Evolutionary conservation across 2,113 vertebrate genomes (phyloP).

Genomic region (Oncorhynchus gorbuscha): DNA sequence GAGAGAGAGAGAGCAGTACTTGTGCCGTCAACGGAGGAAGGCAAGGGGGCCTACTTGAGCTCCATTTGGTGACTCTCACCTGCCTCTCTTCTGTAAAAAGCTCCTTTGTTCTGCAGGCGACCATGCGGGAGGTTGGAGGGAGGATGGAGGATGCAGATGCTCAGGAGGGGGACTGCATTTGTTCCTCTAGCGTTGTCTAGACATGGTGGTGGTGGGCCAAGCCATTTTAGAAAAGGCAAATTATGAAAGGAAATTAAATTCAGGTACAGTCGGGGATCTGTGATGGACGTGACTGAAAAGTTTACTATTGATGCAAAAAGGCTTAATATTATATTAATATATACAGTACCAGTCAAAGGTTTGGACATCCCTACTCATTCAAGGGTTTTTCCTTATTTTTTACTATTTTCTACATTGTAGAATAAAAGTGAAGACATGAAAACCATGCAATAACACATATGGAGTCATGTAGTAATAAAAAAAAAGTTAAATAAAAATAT

Average conservation of each 20-base stretch:
- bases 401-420: too few species aligned
- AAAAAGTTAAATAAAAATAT: too few species aligned
- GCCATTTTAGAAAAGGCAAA: constrained; percentile 4
- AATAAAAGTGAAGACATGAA: too few species aligned
- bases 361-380: too few species aligned
- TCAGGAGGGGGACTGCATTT: constrained; percentile 17
- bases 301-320: not conserved
- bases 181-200: not conserved
- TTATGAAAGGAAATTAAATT: not conserved
- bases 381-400: too few species aligned
- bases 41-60: constrained; percentile 53
- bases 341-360: too few species aligned
- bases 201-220: constrained; percentile 1
- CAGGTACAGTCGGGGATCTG: not conserved
- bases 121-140: constrained; percentile 11
- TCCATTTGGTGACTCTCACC: constrained; percentile 55
- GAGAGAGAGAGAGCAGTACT: constrained; percentile 43
- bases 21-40: constrained; percentile 50
- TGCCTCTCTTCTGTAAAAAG: constrained; percentile 35
- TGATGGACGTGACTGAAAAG: not conserved
- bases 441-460: too few species aligned
- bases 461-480: too few species aligned
- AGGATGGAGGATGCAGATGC: constrained; percentile 8
- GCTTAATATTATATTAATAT: not conserved
- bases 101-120: constrained; percentile 45